Evolutionary conservation across 1,140 invertebrate genomes (phyloP).

Genomic region (Coboldia fuscipes): DNA sequence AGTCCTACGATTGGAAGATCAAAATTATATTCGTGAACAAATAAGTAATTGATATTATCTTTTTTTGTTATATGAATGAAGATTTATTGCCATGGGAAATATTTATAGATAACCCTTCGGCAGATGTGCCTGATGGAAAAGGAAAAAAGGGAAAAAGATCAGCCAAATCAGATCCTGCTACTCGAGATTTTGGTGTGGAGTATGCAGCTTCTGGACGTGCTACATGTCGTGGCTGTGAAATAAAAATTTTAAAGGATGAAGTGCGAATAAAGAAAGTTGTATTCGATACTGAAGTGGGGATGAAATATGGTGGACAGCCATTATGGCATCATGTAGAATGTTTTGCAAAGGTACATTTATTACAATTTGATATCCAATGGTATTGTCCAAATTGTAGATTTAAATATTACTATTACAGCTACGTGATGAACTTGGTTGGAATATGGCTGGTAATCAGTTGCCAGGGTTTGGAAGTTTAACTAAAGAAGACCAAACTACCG

Average conservation of each 20-base stretch:
- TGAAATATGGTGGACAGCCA: conserved; percentile 56
- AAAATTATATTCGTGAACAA: conserved; percentile 54
- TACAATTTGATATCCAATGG: background rate
- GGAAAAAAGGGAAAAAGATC: conserved; percentile 23
- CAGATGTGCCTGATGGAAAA: conserved; percentile 11
- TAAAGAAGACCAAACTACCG: conserved; percentile 46
- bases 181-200: conserved; percentile 57
- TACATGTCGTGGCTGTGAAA: conserved; percentile 64
- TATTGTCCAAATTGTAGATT: too few relatives aligned
- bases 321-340: conserved; percentile 87
- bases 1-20: conserved; percentile 65
- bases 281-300: conserved; percentile 57
- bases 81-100: conserved; percentile 1
- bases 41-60: conserved; percentile 30
- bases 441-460: conserved; percentile 40
- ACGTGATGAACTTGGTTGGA: conserved; percentile 44
- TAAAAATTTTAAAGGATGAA: conserved; percentile 67
- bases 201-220: conserved; percentile 76
- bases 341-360: conserved; percentile 45
- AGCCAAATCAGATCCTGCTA: conserved; percentile 14
- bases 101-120: background rate
- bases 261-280: conserved; percentile 72
- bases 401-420: conserved; percentile 8
- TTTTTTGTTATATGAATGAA: conserved; percentile 2
- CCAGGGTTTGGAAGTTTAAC: conserved; percentile 51